phyloP scores from a whole-genome alignment of 2,888 invertebrate genomes.

The Tanypteryx hageni region DNA sequence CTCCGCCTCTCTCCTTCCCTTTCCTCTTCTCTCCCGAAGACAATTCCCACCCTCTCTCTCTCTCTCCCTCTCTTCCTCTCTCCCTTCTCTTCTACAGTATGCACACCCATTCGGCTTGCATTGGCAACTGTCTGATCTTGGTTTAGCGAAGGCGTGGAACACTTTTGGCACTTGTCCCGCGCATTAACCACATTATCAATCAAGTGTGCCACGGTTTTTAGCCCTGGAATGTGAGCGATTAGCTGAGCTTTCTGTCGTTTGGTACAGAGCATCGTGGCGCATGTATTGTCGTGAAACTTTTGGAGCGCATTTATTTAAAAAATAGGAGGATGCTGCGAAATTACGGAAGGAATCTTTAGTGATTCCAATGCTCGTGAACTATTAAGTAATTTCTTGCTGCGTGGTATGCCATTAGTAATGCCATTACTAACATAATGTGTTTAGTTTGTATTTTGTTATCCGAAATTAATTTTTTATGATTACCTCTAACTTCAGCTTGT shows the following conservation, averaged over 20 bases:
- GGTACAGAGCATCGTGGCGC: neutral
- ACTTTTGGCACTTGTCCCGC: neutral
- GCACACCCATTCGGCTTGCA: neutral
- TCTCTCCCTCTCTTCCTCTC: neutral
- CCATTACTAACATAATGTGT: too few species aligned
- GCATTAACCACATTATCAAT: slow-evolving; percentile 23
- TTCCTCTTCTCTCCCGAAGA: too few species aligned
- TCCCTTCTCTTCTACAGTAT: neutral
- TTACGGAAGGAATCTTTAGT: neutral
- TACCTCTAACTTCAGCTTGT: too few species aligned
- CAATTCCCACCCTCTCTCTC: too few species aligned
- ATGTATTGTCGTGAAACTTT: neutral
- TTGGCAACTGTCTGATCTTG: neutral
- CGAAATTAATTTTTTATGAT: too few species aligned
- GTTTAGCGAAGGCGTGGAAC: neutral
- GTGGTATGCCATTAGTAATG: too few species aligned
- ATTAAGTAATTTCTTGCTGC: too few species aligned
- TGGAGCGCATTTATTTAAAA: neutral
- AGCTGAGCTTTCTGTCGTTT: neutral
- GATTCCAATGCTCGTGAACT: too few species aligned
- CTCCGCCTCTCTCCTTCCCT: neutral
- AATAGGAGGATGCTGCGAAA: neutral
- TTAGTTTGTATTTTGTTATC: too few species aligned
- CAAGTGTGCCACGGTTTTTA: neutral
- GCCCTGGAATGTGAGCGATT: neutral